Percentiles rank a stretch among this genome's conserved stretches.
phyloP scores from a whole-genome alignment of 2,113 vertebrate species.

The Callipepla californica region DNA sequence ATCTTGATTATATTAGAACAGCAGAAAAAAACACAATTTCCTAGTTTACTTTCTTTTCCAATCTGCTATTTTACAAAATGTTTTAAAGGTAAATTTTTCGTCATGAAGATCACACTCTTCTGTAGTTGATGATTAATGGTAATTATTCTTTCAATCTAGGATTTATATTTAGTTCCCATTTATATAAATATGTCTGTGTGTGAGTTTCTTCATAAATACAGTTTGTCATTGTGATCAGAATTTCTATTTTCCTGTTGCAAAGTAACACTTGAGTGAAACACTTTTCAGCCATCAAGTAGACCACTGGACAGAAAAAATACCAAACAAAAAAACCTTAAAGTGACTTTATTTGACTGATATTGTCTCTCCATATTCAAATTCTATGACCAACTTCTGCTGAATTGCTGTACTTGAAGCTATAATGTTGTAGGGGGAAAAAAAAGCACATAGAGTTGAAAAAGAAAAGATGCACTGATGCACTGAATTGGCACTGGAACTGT shows the following conservation, averaged over 20 bases:
- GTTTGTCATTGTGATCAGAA: background rate
- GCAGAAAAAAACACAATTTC: background rate
- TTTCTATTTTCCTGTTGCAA: background rate
- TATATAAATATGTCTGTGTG: background rate
- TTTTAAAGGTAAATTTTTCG: background rate
- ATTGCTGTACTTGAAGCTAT: background rate
- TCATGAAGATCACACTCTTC: background rate
- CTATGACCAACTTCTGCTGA: background rate
- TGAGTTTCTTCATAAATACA: background rate
- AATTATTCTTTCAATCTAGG: background rate
- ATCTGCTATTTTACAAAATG: background rate
- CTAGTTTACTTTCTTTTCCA: background rate
- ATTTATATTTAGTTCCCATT: background rate
- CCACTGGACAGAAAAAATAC: background rate
- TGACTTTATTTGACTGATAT: background rate
- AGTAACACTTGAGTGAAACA: background rate
- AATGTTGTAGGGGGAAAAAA: background rate
- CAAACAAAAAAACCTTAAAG: background rate
- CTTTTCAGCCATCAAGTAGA: background rate
- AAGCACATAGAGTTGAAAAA: background rate
- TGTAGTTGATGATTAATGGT: background rate
- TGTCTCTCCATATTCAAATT: background rate
- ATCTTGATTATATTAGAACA: background rate
- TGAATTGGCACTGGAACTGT: background rate
- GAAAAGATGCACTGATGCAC: background rate